Evolutionary conservation across 2,113 vertebrate species (phyloP), one percentile per base, ranked within the genome.

Genomic region (Apodemus speciosus): DNA sequence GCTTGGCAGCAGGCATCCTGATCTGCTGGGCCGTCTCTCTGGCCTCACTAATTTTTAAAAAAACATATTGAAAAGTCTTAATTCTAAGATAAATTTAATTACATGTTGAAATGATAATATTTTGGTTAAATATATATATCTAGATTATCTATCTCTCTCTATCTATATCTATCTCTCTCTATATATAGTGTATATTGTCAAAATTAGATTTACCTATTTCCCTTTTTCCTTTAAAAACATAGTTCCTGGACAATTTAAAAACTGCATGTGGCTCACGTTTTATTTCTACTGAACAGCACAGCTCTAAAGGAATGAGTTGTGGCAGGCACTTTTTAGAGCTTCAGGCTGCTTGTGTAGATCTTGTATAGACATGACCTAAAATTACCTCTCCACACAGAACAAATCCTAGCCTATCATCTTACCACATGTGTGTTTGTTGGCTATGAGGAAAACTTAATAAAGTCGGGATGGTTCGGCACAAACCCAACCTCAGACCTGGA

Each of bases 361-460:
- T 69, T 92, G 88, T 90, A 62, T 3, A 79, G 85, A 94, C 77
- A 46, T 80, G 95, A 92, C 96, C 93, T 93, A 69, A 95, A 96
- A 92, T 93, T 46, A 92, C 62, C 88, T 95, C 62, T 68, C 35
- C 85, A 69, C 49, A 46, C 51, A 76, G 80, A 93, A 66, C 95
- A 79, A 86, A 71, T 60, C 85, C 72, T 68, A 0, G 90, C 79
- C 56, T 90, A 58, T 96, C 92, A 18, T 94, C 88, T 95, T 85
- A 92, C 90, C 83, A 90, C 90, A 87, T 56, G 85, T 79, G 88
- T 95, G 83, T 76, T 75, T 80, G 49, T 76, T 95, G 93, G 93
- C 85, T 77, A 32, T 3, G 18, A 85, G 72, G 89, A 90, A 14
- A 85, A 83, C 71, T 90, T 91, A 93, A 93, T 92, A 90, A 92